These are phyloP conservation scores for Sebastes cheni DNA, from an alignment of 2,797 vertebrate species.

Conservation along the genomic window DNA sequence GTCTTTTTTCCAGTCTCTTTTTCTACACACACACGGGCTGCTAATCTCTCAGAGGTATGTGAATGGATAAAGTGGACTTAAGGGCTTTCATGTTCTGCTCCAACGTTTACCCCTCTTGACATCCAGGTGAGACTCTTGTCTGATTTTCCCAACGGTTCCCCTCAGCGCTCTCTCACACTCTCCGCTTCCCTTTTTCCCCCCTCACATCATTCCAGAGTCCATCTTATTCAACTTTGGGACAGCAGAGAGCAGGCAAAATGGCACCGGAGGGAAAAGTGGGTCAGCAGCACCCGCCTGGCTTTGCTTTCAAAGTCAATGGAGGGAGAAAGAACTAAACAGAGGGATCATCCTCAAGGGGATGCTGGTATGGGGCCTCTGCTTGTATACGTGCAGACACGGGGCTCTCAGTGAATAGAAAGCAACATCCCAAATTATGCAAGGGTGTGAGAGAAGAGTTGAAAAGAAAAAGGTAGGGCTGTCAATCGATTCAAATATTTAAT, in stretches of 20 bases:
- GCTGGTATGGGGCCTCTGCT: slow-evolving; percentile 51
- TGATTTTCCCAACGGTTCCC: slow-evolving; percentile 32
- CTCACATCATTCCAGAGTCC: slow-evolving; percentile 37
- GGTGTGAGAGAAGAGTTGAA: not conserved
- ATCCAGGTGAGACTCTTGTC: slow-evolving; percentile 58
- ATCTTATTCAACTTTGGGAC: slow-evolving; percentile 61
- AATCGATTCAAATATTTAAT: too few relatives aligned
- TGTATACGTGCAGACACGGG: slow-evolving; percentile 2
- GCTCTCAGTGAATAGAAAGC: slow-evolving; percentile 8
- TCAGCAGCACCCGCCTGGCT: slow-evolving; percentile 55
- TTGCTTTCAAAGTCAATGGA: slow-evolving; percentile 67
- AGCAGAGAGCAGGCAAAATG: slow-evolving; percentile 59
- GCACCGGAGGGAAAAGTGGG: slow-evolving; percentile 69
- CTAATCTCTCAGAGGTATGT: slow-evolving; percentile 71
- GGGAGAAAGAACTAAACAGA: slow-evolving; percentile 57
- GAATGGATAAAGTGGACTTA: slow-evolving; percentile 70
- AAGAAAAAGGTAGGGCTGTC: not conserved
- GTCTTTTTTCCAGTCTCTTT: slow-evolving; percentile 8
- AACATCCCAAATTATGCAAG: not conserved
- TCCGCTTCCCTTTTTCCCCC: not conserved
- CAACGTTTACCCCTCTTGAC: slow-evolving; percentile 49
- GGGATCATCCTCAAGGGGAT: slow-evolving; percentile 42
- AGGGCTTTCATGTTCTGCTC: slow-evolving; percentile 68
- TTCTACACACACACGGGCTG: slow-evolving; percentile 35
- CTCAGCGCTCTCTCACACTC: slow-evolving; percentile 4